phyloP scores from a whole-genome alignment of 1,140 invertebrate species.

The Thaumetopoea pityocampa region DNA sequence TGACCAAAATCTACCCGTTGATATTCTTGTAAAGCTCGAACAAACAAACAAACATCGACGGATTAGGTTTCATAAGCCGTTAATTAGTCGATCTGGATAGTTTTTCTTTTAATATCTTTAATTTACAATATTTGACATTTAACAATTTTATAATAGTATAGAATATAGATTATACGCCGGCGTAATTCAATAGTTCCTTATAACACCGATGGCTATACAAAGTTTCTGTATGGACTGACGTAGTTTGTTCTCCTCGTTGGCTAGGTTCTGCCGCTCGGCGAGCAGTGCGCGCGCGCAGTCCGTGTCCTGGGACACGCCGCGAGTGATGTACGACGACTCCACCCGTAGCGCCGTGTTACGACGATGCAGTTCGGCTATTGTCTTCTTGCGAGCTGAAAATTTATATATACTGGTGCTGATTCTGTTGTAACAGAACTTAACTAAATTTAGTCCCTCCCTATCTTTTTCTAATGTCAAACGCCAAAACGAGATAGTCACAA shows the following conservation, averaged over 20 bases:
- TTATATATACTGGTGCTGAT: neutral
- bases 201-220: slow-evolving; percentile 29
- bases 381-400: slow-evolving; percentile 41
- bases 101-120: too few species aligned
- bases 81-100: too few species aligned
- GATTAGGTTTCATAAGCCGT: too few species aligned
- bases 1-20: too few species aligned
- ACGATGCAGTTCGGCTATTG: slow-evolving; percentile 39
- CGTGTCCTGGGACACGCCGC: slow-evolving; percentile 40
- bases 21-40: too few species aligned
- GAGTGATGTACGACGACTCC: slow-evolving; percentile 45
- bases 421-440: neutral
- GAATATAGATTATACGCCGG: too few species aligned
- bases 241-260: slow-evolving; percentile 39
- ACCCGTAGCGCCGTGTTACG: slow-evolving; percentile 48
- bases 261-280: slow-evolving; percentile 42
- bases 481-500: too few species aligned
- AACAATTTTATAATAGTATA: too few species aligned
- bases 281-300: slow-evolving; percentile 47
- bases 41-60: too few species aligned
- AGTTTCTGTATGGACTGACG: slow-evolving; percentile 35
- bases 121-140: too few species aligned
- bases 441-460: neutral
- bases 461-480: neutral
- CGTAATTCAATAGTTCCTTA: slow-evolving; percentile 36